Evolutionary conservation across 2,888 invertebrate species (phyloP), one percentile per base, ranked within the genome.

Genomic region (Polyommatus icarus): DNA sequence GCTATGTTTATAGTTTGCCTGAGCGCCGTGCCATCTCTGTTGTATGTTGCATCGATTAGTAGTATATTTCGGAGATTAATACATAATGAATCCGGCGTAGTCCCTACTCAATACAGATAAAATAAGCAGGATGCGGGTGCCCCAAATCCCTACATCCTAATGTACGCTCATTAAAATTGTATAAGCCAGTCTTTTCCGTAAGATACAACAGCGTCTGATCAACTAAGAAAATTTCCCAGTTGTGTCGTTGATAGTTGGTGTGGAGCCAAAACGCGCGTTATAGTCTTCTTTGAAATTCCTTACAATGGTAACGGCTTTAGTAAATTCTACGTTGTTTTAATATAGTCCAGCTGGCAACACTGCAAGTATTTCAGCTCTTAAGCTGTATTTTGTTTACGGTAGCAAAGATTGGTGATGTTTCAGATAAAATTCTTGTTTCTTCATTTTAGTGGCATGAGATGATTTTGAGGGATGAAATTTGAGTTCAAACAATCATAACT

Each of bases 241-340:
- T 77, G 80, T 78, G 79, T 80, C 79, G 80, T 80, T 79, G 81
- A 82, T 81, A 79, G 79, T 79, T 81, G 82, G 83, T 82, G 80
- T 79, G 46, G 79, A 82, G 82, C 82, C 81, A 82, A 81, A 79
- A 78, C 76, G 77, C 78, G 24, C 24, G 15, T 75, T 75, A 29
- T 46, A 75, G 29, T 50, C 50, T 75, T 75, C 75, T 75, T 75
- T 75, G 75, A 75, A 75, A 75, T 75, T 75, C 75, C 75, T 75
- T 75, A 75, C 50, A 75, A 75, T 54, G 29, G 75, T 75, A 54
- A 75, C 75, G 54, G 75, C 54, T 29, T 54, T 75, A 75, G 75
- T 75, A 75, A 75, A 75, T 75, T 54, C 54, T 54, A 75, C 75
- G 54, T 75, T 75, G 75, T 75, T 75, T 75, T 75, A 75, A 75